phyloP scores from a whole-genome alignment of 64 coral and sea anemone species.

The Platygyra sinensis region DNA sequence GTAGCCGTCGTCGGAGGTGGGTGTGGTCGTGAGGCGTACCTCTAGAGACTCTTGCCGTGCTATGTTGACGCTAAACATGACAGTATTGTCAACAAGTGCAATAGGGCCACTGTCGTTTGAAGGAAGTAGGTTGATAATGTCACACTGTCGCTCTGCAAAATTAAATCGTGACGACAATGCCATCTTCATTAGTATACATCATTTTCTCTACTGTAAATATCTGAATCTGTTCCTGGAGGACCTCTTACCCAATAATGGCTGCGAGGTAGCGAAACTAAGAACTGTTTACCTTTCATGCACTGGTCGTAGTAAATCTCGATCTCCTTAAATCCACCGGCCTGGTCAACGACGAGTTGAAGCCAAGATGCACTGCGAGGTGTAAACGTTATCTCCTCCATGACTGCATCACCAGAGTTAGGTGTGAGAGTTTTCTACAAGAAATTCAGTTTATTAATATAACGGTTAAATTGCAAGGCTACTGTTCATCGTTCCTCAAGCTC shows the following conservation, averaged over 20 bases:
- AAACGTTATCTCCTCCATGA: neutral
- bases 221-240: too few relatives aligned
- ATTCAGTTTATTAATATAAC: neutral
- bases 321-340: neutral
- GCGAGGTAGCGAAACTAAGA: neutral
- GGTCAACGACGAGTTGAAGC: neutral
- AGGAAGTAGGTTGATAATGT: neutral
- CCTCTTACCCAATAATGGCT: too few relatives aligned
- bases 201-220: too few relatives aligned
- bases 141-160: slow-evolving; percentile 6
- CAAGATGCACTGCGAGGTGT: neutral
- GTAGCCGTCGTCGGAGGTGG: neutral
- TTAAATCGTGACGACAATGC: neutral
- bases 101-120: slow-evolving; percentile 20
- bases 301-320: slow-evolving; percentile 24
- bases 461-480: too few relatives aligned
- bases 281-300: slow-evolving; percentile 7
- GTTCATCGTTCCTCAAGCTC: too few relatives aligned
- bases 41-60: neutral
- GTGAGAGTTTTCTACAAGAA: neutral
- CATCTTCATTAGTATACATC: too few relatives aligned
- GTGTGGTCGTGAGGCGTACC: neutral
- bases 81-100: slow-evolving; percentile 17
- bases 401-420: neutral
- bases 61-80: slow-evolving; percentile 10